Conservation (phyloP, 2,888 invertebrate species). For the Glaucopsyche alexis region DNA sequence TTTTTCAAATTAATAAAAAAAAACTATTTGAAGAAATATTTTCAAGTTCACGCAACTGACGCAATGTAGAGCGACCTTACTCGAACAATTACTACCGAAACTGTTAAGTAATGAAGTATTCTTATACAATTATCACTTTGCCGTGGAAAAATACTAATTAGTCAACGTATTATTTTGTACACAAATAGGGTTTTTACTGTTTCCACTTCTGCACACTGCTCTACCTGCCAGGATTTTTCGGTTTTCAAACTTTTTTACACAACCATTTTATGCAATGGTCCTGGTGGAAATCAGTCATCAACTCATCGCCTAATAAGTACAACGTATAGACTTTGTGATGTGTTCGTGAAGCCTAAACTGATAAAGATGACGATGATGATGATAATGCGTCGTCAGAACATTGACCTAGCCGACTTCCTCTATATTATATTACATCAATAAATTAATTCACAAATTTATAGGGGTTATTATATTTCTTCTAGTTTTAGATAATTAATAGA, state of each 20-base stretch:
- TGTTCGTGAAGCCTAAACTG: too few relatives aligned
- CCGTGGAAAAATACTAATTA: neutral
- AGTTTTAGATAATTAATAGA: too few relatives aligned
- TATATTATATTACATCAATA: neutral
- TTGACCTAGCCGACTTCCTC: neutral
- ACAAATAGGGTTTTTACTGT: neutral
- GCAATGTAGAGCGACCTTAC: slow-evolving; percentile 3
- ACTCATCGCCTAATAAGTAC: too few relatives aligned
- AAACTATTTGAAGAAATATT: neutral
- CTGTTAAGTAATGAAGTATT: neutral
- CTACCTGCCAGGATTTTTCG: neutral
- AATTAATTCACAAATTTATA: neutral
- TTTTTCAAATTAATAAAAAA: neutral
- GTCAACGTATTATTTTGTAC: neutral
- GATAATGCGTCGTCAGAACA: neutral
- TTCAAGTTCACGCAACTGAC: neutral
- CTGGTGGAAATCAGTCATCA: too few relatives aligned
- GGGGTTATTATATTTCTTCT: neutral
- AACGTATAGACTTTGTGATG: too few relatives aligned
- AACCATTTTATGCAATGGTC: too few relatives aligned
- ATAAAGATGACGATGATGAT: neutral
- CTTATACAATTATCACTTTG: neutral
- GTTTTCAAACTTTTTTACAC: neutral
- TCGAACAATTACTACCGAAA: neutral
- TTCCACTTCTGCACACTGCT: slow-evolving; percentile 2